Conservation (phyloP, 2,113 vertebrate species). For the Gasterosteus aculeatus region DNA sequence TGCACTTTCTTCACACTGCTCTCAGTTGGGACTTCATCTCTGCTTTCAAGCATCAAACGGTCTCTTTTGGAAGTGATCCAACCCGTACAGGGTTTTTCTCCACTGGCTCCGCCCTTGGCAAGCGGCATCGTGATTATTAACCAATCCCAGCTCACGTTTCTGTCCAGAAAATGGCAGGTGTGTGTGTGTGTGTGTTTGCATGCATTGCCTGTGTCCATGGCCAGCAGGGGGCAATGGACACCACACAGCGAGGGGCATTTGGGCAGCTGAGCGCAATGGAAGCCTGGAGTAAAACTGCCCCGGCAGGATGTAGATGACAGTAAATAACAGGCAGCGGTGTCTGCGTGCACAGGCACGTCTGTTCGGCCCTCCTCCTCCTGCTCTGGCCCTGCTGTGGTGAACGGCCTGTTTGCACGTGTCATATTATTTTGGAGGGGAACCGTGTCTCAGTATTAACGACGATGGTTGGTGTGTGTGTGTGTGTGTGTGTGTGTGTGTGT, state of each 20-base stretch:
- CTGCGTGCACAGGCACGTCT: not conserved
- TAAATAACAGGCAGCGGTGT: constrained; percentile 23
- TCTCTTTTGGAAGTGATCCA: not conserved
- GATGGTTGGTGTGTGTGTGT: constrained; percentile 20
- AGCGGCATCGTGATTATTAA: constrained; percentile 18
- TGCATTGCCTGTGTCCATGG: constrained; percentile 30
- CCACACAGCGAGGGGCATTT: constrained; percentile 44
- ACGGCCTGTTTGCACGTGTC: not conserved
- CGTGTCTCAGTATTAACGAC: not conserved
- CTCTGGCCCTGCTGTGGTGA: not conserved
- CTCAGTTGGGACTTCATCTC: not conserved
- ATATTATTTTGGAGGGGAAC: constrained; percentile 30
- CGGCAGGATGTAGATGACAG: constrained; percentile 18
- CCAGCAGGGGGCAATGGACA: constrained; percentile 73
- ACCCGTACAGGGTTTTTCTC: not conserved
- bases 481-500: not conserved
- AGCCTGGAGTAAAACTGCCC: constrained; percentile 33
- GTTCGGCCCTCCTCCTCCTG: not conserved
- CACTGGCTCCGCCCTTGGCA: constrained; percentile 4
- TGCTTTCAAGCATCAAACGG: not conserved
- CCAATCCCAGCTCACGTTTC: constrained; percentile 39
- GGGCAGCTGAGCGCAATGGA: constrained; percentile 21
- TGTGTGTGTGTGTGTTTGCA: not conserved
- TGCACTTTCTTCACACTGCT: not conserved
- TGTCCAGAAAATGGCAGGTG: constrained; percentile 14